Evolutionary conservation across 2,797 vertebrate species (phyloP).

Genomic region (Sebastes nivosus): DNA sequence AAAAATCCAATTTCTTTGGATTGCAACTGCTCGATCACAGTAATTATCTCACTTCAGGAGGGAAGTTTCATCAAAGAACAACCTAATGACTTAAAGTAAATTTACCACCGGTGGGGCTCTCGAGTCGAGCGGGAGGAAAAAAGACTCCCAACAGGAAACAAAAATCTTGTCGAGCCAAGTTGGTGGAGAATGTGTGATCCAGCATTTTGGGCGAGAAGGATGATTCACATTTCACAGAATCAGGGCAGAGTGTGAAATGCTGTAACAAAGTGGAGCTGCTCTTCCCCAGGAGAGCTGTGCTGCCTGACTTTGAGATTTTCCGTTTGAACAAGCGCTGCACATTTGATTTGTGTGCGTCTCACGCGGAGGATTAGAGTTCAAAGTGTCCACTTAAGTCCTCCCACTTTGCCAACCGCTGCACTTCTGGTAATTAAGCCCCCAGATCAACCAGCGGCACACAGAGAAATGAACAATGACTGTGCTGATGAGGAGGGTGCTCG

Average conservation of each 20-base stretch:
- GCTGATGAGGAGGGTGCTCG: conserved; percentile 72
- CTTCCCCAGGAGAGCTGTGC: conserved; percentile 53
- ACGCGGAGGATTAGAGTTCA: conserved; percentile 77
- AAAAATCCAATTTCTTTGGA: conserved; percentile 70
- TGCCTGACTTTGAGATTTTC: conserved; percentile 68
- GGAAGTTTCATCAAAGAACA: conserved; percentile 47
- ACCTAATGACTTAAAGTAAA: conserved; percentile 31
- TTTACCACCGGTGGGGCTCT: conserved; percentile 23
- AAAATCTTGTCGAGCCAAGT: conserved; percentile 46
- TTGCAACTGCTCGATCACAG: conserved; percentile 56
- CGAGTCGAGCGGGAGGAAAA: not conserved
- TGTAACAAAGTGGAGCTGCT: conserved; percentile 65
- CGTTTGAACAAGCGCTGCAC: conserved; percentile 70
- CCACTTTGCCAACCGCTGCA: conserved; percentile 76
- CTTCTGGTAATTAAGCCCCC: conserved; percentile 80
- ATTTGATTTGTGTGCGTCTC: conserved; percentile 77
- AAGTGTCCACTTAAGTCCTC: conserved; percentile 81
- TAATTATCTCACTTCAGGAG: conserved; percentile 56
- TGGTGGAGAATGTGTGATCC: conserved; percentile 49
- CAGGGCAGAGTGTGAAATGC: conserved; percentile 67
- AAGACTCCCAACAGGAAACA: conserved; percentile 36
- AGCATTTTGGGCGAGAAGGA: conserved; percentile 52
- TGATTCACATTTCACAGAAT: conserved; percentile 75
- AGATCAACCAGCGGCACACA: conserved; percentile 70
- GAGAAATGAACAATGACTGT: conserved; percentile 75